These are phyloP conservation scores for Phacellophora camtschatica DNA, from an alignment of 30 jellyfish, hydroid and myxozoan genomes.

Conservation along the genomic window DNA sequence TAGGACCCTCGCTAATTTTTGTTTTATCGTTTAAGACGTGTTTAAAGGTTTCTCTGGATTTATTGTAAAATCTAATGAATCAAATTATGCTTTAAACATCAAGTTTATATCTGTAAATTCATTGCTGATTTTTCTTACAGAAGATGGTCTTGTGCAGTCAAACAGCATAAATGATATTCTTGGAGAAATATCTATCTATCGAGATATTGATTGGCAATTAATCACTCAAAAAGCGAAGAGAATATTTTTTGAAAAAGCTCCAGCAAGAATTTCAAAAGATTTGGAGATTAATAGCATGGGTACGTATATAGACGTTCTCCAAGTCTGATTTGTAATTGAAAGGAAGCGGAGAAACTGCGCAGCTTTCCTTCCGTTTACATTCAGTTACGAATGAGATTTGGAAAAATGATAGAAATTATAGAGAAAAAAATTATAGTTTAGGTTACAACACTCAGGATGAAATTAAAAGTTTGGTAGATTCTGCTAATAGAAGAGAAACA, in stretches of 20 bases:
- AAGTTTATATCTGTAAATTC: neutral
- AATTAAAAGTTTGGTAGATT: no score
- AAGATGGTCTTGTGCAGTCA: conserved; percentile 61
- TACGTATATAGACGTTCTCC: no score
- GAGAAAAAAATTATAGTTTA: no score
- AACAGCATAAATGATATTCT: conserved; percentile 54
- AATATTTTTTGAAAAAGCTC: conserved; percentile 39
- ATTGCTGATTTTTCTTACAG: neutral
- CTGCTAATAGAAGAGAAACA: no score
- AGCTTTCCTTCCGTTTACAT: no score
- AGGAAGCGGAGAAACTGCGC: no score
- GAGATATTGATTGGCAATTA: conserved; percentile 31
- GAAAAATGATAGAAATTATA: no score
- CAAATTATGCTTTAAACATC: neutral
- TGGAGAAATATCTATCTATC: conserved; percentile 39
- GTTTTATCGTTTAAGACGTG: no score
- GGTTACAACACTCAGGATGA: no score
- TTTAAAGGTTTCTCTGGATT: neutral
- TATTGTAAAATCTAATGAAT: neutral
- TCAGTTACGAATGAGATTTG: no score
- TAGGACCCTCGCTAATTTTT: no score
- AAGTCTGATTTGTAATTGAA: no score
- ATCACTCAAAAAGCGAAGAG: conserved; percentile 13
- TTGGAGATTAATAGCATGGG: conserved; percentile 9
- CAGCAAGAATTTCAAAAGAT: neutral